Base-by-base conservation (phyloP, 2,113 vertebrate species). In the Montifringilla adamsi region DNA sequence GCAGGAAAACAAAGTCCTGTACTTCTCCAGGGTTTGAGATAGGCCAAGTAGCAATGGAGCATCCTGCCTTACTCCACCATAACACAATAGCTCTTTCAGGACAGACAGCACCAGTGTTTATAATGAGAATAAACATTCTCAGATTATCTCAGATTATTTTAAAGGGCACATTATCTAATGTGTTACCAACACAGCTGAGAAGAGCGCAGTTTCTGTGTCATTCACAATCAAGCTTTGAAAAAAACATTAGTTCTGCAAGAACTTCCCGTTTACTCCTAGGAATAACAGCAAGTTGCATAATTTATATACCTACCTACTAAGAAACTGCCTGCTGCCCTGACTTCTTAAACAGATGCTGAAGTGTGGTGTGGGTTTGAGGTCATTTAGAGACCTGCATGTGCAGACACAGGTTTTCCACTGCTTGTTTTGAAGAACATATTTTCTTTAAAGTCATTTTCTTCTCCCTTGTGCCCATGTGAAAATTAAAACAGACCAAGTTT, bases 261-360 rank as follows among this genome's bases (percentile, higher is more conserved):
- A 74, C 75, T 90, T 94, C 82, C 85, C 73, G 88, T 88, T 94
- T 94, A 80, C 72, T 90, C 88, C 72, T 18, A 80, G 88, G 72
- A 90, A 84, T 79, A 92, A 73, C 24, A 80, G 63, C 67, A 66
- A 93, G 43, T 39, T 94, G 79, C 75, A 69, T 73, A 84, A 94
- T 94, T 93, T 76, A 94, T 88, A 50, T 46, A 76, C 11, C 59
- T 73, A 14, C 47, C 82, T 80, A 35, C 50, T 9, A 73, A 73
- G 67, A 70, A 92, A 80, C 59, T 67, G 62, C n/a, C 37, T 87
- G 55, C 70, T 91, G 85, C 72, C 88, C 79, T 85, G 82, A 85
- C 70, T 73, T 63, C 43, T 46, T 83, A 39, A 90, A 88, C 82
- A 86, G 53, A 46, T 72, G 22, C 52, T 72, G 58, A 75, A 76